Evolutionary conservation across 2,113 vertebrate species (phyloP).

Genomic region (Hylia prasina): DNA sequence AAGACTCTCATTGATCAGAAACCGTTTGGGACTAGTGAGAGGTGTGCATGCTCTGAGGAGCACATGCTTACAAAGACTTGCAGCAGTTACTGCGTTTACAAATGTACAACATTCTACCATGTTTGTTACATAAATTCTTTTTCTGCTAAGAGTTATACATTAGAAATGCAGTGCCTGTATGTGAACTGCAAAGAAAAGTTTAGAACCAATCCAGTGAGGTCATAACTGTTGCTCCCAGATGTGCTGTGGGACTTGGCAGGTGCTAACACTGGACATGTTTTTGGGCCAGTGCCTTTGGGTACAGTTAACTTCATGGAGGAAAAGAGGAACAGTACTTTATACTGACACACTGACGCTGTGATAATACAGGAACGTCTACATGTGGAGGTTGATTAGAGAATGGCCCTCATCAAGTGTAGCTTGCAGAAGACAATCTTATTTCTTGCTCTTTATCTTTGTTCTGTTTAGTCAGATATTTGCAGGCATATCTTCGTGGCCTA

Average conservation of each 20-base stretch:
- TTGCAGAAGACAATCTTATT: not conserved
- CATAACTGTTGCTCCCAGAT: not conserved
- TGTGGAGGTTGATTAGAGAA: not conserved
- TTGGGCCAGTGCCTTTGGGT: not conserved
- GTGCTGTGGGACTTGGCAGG: not conserved
- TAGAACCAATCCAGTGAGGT: not conserved
- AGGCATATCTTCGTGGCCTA: not conserved
- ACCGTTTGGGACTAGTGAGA: not conserved
- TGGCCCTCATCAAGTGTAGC: not conserved
- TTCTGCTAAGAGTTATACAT: accelerated
- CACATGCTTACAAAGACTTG: not conserved
- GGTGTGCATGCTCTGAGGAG: not conserved
- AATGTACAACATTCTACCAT: not conserved
- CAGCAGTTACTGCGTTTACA: not conserved
- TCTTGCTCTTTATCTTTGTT: not conserved
- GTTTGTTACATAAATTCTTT: not conserved
- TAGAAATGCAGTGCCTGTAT: not conserved
- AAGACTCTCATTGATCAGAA: not conserved
- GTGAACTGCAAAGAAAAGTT: not conserved
- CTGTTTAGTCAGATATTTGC: not conserved
- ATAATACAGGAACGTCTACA: accelerated
- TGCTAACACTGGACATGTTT: not conserved
- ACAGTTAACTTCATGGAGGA: not conserved
- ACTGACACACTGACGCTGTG: not conserved
- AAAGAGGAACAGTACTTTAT: not conserved